Conservation (phyloP, 2,797 vertebrate genomes). For the Notolepis coatsorum region DNA sequence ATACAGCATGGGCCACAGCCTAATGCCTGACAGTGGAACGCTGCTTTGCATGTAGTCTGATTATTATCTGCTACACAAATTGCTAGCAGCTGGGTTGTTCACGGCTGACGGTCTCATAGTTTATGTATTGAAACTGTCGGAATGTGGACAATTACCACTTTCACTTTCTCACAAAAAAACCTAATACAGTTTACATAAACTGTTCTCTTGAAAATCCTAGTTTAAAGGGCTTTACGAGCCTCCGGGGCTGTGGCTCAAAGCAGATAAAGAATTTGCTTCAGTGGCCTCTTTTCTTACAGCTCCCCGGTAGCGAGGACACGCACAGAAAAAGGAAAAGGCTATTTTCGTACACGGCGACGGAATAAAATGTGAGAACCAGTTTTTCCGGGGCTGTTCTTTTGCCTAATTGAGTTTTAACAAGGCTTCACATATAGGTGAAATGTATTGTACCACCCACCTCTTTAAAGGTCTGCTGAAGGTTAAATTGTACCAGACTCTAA, state of each 20-base stretch:
- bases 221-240: conserved; percentile 73
- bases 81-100: conserved; percentile 92
- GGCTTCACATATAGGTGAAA: conserved; percentile 58
- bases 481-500: conserved; percentile 68
- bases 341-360: conserved; percentile 33
- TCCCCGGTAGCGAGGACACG: conserved; percentile 58
- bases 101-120: conserved; percentile 84
- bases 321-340: conserved; percentile 24
- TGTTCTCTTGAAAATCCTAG: conserved; percentile 75
- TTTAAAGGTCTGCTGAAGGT: conserved; percentile 67
- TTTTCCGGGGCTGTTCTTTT: conserved; percentile 41
- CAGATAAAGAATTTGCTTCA: conserved; percentile 47
- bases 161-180: conserved; percentile 85
- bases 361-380: conserved; percentile 22
- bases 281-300: conserved; percentile 45
- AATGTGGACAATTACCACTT: conserved; percentile 93
- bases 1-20: conserved; percentile 70
- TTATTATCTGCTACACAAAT: conserved; percentile 92
- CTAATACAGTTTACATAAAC: conserved; percentile 81
- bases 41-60: conserved; percentile 88
- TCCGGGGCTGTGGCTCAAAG: conserved; percentile 52
- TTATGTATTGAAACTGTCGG: conserved; percentile 93
- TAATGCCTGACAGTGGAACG: conserved; percentile 81
- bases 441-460: conserved; percentile 65
- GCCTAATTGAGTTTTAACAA: conserved; percentile 67